These are phyloP conservation scores for Protobothrops mucrosquamatus DNA, from an alignment of 2,113 vertebrate species.

Conservation along the genomic window DNA sequence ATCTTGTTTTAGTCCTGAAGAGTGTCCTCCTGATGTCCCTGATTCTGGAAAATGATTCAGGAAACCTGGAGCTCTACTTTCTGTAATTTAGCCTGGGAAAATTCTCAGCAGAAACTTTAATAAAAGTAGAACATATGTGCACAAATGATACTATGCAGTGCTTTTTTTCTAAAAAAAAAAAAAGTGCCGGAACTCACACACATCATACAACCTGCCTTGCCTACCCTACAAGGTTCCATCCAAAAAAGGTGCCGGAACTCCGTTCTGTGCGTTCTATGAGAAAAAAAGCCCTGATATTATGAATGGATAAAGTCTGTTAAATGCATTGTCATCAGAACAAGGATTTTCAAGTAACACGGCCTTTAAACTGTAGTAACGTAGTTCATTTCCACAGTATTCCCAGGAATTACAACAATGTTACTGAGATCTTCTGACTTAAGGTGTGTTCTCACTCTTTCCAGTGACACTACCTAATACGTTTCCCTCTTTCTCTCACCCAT, in stretches of 20 bases:
- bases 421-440: not conserved
- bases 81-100: not conserved
- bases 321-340: not conserved
- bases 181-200: too few relatives aligned
- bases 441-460: not conserved
- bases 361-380: not conserved
- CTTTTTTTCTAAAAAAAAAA: too few relatives aligned
- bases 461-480: not conserved
- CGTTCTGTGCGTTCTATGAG: too few relatives aligned
- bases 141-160: not conserved
- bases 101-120: not conserved
- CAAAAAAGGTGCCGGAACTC: too few relatives aligned
- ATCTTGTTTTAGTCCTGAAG: not conserved
- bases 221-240: too few relatives aligned
- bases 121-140: not conserved
- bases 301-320: not conserved
- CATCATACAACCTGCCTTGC: too few relatives aligned
- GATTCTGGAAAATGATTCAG: not conserved
- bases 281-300: not conserved
- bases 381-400: not conserved
- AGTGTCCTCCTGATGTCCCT: not conserved
- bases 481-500: not conserved
- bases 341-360: not conserved
- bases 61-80: not conserved
- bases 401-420: not conserved